Evolutionary conservation across 2,797 vertebrate genomes (phyloP).

Genomic region (Apogon talboti): DNA sequence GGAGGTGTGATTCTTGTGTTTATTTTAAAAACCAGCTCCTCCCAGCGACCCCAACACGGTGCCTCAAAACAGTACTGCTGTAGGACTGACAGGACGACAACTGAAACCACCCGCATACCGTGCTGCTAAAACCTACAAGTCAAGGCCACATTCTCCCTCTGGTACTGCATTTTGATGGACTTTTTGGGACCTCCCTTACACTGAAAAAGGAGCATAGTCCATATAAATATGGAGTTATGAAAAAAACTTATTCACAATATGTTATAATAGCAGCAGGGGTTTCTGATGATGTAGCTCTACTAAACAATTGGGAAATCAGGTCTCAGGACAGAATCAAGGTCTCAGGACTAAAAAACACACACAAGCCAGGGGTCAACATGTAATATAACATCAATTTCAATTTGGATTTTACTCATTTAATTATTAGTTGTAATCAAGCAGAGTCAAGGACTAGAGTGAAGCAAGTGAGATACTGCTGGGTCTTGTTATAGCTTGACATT

Average conservation of each 20-base stretch:
- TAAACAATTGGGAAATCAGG: neutral
- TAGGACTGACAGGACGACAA: conserved; percentile 8
- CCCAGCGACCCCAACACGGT: neutral
- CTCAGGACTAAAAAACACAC: conserved; percentile 27
- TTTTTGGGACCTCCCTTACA: neutral
- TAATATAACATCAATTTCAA: no score
- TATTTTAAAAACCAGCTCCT: conserved; percentile 49
- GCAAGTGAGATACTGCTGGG: no score
- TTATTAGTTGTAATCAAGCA: no score
- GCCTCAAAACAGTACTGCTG: conserved; percentile 11
- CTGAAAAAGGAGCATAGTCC: conserved; percentile 17
- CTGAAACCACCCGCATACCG: neutral
- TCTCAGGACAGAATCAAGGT: conserved; percentile 28
- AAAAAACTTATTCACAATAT: no score
- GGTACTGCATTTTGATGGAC: neutral
- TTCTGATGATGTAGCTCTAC: neutral
- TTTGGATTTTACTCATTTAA: no score
- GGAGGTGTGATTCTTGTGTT: conserved; percentile 64
- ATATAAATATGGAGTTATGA: no score
- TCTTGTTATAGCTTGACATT: no score
- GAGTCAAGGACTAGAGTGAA: no score
- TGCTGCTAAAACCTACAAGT: neutral
- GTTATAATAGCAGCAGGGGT: no score
- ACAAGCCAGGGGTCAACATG: neutral
- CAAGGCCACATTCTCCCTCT: neutral